These are phyloP conservation scores for Altica lythri DNA, from an alignment of 2,888 invertebrate species.

Conservation along the genomic window DNA sequence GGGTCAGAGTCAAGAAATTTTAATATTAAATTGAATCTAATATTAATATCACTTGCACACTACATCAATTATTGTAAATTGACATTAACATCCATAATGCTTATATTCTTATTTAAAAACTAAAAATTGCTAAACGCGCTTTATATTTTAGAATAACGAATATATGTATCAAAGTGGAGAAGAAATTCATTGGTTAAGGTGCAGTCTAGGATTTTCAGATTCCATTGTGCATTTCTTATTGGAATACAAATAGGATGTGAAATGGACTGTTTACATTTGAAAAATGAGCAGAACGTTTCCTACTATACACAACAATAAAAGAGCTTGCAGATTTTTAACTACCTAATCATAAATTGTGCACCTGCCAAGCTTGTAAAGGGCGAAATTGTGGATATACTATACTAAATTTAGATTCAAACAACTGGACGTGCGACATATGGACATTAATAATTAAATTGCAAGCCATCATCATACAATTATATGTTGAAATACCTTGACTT, in stretches of 20 bases:
- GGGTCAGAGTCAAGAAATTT: no score
- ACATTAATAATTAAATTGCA: no score
- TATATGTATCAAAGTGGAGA: conserved; percentile 14
- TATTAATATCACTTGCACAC: no score
- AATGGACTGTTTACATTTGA: conserved; percentile 26
- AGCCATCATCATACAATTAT: no score
- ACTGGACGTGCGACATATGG: no score
- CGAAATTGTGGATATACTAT: no score
- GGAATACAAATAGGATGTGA: conserved; percentile 26
- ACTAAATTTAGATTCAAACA: no score
- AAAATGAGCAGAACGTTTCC: conserved; percentile 21
- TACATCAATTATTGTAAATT: no score
- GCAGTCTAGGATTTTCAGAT: conserved; percentile 25
- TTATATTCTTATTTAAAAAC: no score
- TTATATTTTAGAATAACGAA: not conserved
- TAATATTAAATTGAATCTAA: no score
- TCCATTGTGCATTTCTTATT: conserved; percentile 26
- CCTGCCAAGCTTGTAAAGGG: conserved; percentile 3
- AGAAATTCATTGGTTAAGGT: conserved; percentile 22
- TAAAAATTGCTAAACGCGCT: conserved; percentile 10
- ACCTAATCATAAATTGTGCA: conserved; percentile 9
- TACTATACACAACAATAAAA: conserved; percentile 5
- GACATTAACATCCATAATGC: no score
- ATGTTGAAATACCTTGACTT: no score
- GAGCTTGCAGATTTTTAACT: conserved; percentile 7